phyloP scores from a whole-genome alignment of 2,888 invertebrate species.

The Enoplolaimus lenunculus region DNA sequence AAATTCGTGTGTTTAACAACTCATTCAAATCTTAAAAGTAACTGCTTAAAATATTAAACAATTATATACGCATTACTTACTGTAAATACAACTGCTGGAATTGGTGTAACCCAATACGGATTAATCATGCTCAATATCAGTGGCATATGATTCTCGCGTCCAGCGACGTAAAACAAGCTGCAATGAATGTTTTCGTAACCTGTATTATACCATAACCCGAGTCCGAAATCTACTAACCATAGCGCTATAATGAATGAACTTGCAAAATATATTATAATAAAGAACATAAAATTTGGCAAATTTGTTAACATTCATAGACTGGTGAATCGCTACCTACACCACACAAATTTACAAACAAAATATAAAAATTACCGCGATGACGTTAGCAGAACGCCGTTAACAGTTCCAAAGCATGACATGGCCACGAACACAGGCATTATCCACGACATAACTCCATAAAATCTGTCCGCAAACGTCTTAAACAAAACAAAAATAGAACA shows the following conservation, averaged over 20 bases:
- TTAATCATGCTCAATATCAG: slow-evolving; percentile 90
- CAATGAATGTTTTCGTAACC: slow-evolving; percentile 21
- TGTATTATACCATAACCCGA: neutral
- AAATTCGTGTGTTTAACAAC: too few species aligned
- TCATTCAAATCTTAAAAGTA: too few species aligned
- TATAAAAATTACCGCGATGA: slow-evolving; percentile 61
- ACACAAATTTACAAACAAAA: too few species aligned
- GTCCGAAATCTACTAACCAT: neutral
- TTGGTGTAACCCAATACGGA: slow-evolving; percentile 68
- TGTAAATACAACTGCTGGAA: slow-evolving; percentile 84
- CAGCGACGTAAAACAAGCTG: slow-evolving; percentile 85
- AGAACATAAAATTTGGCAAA: too few species aligned
- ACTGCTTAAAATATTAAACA: too few species aligned
- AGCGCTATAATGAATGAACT: neutral
- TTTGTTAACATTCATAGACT: too few species aligned
- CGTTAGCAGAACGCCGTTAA: slow-evolving; percentile 86
- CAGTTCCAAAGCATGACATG: slow-evolving; percentile 83
- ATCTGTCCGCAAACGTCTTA: slow-evolving; percentile 36
- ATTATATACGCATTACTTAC: too few species aligned
- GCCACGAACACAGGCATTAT: slow-evolving; percentile 91
- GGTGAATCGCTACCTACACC: too few species aligned
- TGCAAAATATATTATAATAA: too few species aligned
- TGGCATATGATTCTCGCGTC: slow-evolving; percentile 93
- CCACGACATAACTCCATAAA: slow-evolving; percentile 82
- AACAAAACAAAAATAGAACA: neutral